phyloP scores from a whole-genome alignment of 2,888 invertebrate species.

The Cephus runcator region DNA sequence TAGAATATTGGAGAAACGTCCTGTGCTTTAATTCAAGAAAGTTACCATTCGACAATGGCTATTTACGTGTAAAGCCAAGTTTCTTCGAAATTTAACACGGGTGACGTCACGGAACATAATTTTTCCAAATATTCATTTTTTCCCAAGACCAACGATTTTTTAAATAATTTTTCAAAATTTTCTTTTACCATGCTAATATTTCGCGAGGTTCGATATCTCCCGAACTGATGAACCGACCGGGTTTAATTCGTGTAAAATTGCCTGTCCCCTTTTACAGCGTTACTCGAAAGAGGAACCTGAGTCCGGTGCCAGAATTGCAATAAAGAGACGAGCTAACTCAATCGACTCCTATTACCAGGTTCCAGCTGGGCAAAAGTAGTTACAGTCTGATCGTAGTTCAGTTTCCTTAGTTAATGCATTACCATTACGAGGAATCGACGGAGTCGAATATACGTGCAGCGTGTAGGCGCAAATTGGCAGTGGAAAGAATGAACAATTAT shows the following conservation, averaged over 20 bases:
- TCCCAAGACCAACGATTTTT: not conserved
- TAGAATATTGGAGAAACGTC: not conserved
- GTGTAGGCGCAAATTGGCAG: not conserved
- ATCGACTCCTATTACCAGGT: conserved; percentile 8
- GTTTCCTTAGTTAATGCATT: not conserved
- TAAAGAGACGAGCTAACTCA: conserved; percentile 19
- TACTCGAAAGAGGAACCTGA: not conserved
- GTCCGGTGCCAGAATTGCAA: conserved; percentile 15
- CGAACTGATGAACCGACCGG: not conserved
- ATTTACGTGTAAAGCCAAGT: not conserved
- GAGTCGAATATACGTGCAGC: not conserved
- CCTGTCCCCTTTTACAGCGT: not conserved
- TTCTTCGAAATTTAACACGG: not conserved
- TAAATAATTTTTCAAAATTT: not conserved
- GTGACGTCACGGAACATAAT: too few relatives aligned
- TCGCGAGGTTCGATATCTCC: not conserved
- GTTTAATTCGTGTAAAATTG: not conserved
- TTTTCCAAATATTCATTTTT: not conserved
- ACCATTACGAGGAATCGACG: not conserved
- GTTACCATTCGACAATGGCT: not conserved
- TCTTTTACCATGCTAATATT: not conserved
- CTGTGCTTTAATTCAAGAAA: not conserved
- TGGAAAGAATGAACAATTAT: not conserved
- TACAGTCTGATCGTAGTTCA: conserved; percentile 9
- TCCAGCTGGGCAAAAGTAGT: conserved; percentile 9